These are phyloP conservation scores for Grammomys dolichurus DNA, from an alignment of 2,113 vertebrate species.

Conservation along the genomic window DNA sequence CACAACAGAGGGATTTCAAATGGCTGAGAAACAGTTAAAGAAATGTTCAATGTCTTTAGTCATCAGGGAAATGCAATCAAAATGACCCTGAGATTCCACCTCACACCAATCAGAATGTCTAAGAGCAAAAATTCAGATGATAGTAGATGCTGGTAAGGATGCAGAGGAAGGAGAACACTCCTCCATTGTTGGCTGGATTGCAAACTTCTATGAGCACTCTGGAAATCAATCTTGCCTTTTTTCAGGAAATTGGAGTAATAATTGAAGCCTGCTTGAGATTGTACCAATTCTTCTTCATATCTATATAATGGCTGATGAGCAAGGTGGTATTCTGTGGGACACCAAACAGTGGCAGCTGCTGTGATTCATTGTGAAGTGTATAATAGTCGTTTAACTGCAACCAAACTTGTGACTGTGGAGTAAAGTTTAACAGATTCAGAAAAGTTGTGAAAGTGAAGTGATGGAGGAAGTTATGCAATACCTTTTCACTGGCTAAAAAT, in stretches of 20 bases:
- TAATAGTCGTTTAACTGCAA: conserved; percentile 29
- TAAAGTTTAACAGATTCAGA: conserved; percentile 11
- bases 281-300: background rate
- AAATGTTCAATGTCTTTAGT: too few relatives aligned
- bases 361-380: background rate
- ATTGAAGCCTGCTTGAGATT: background rate
- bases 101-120: too few relatives aligned
- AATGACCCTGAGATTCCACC: too few relatives aligned
- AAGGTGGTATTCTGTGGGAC: background rate
- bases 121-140: too few relatives aligned
- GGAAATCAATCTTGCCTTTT: too few relatives aligned
- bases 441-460: conserved; percentile 20
- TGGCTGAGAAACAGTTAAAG: too few relatives aligned
- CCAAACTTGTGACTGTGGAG: background rate
- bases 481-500: background rate
- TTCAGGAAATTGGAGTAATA: background rate
- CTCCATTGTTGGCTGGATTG: too few relatives aligned
- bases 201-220: too few relatives aligned
- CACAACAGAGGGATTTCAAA: too few relatives aligned
- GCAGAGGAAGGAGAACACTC: too few relatives aligned
- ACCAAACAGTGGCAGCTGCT: background rate
- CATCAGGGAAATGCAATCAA: too few relatives aligned
- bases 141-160: too few relatives aligned
- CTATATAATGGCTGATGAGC: background rate
- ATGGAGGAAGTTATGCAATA: background rate